Percentiles rank a stretch among this genome's conserved stretches.
Evolutionary conservation across 2,797 vertebrate species (phyloP).

Genomic region (Anguilla pacifica): DNA sequence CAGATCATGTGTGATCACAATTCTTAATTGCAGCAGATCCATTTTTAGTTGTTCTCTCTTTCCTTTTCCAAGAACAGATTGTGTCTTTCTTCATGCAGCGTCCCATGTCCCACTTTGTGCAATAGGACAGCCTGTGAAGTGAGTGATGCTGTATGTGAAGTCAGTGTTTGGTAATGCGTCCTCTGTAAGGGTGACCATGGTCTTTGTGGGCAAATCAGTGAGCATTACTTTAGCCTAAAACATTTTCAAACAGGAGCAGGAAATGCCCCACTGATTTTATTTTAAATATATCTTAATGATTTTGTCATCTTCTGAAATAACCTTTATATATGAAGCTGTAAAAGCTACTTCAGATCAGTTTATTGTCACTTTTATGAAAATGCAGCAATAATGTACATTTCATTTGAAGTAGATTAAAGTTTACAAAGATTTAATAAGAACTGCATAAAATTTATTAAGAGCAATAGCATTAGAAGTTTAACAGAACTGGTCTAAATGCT

Average conservation of each 20-base stretch:
- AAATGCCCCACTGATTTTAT: not conserved
- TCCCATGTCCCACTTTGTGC: not conserved
- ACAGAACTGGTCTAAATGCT: not conserved
- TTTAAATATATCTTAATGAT: not conserved
- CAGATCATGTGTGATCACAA: not conserved
- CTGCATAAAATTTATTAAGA: not conserved
- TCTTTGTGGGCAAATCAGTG: not conserved
- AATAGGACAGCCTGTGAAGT: not conserved
- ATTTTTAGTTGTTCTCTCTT: not conserved
- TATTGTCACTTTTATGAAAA: not conserved
- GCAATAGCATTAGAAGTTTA: not conserved
- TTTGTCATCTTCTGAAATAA: not conserved
- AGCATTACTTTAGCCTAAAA: not conserved
- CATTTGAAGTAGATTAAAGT: not conserved
- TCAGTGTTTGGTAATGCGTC: not conserved
- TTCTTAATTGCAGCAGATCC: not conserved
- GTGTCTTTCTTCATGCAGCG: not conserved
- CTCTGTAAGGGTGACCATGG: not conserved
- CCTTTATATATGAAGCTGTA: not conserved
- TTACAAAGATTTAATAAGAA: not conserved
- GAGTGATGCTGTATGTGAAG: not conserved
- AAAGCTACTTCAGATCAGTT: not conserved
- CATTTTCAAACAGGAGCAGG: not conserved
- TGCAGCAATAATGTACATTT: slow-evolving; percentile 9
- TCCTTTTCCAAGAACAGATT: not conserved